phyloP scores from a whole-genome alignment of 2,113 vertebrate species.

The Haliaeetus leucogaster region DNA sequence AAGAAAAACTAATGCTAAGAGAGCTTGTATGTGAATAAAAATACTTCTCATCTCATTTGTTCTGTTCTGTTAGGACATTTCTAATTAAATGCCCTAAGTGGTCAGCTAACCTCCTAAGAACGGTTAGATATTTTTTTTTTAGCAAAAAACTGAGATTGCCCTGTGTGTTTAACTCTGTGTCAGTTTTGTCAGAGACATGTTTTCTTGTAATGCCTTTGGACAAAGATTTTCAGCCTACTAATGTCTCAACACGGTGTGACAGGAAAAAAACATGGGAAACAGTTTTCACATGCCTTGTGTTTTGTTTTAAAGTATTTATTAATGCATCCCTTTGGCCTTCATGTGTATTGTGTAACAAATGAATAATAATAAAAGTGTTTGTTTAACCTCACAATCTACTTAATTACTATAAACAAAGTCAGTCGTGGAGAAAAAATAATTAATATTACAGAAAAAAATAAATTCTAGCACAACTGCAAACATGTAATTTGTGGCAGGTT shows the following conservation, averaged over 20 bases:
- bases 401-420: not conserved
- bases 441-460: not conserved
- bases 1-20: not conserved
- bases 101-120: not conserved
- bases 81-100: not conserved
- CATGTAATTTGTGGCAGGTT: not conserved
- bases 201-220: not conserved
- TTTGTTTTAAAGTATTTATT: not conserved
- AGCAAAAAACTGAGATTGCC: not conserved
- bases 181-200: not conserved
- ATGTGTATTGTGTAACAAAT: not conserved
- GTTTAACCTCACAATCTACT: not conserved
- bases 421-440: not conserved
- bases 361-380: not conserved
- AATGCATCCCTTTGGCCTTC: not conserved
- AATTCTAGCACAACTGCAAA: not conserved
- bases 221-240: not conserved
- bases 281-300: not conserved
- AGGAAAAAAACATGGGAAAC: not conserved
- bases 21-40: not conserved
- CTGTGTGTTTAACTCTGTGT: not conserved
- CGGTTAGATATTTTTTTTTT: not conserved
- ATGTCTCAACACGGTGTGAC: not conserved
- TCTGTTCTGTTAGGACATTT: not conserved
- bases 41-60: not conserved